These are phyloP conservation scores for Hydrozoanthus tunicans DNA, from an alignment of 64 coral and sea anemone species.

Conservation along the genomic window DNA sequence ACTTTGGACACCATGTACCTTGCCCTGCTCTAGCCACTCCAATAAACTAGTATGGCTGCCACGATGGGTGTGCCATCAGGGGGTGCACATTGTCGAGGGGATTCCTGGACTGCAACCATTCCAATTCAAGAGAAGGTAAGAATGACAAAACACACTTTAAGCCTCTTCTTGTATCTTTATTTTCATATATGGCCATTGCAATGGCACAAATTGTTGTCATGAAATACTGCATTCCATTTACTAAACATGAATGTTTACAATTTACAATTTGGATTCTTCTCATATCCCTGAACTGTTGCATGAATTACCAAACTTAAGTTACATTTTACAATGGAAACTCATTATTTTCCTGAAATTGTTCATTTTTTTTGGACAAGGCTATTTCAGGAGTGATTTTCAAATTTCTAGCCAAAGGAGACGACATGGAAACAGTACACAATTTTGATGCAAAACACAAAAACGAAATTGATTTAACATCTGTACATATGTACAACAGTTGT, in stretches of 20 bases:
- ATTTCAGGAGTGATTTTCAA: too few relatives aligned
- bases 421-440: constrained; percentile 1
- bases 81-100: not conserved
- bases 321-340: not conserved
- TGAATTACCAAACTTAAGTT: not conserved
- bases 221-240: constrained; percentile 31
- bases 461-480: not conserved
- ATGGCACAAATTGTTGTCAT: constrained; percentile 33
- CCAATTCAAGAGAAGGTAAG: constrained; percentile 58
- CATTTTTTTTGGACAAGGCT: not conserved
- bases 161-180: constrained; percentile 38
- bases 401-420: constrained; percentile 4
- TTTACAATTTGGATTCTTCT: constrained; percentile 1
- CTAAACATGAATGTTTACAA: constrained; percentile 12
- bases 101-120: constrained; percentile 27
- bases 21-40: constrained; percentile 58
- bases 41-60: constrained; percentile 7
- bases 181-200: constrained; percentile 35
- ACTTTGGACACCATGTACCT: constrained; percentile 94
- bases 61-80: not conserved
- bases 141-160: constrained; percentile 55
- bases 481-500: constrained; percentile 60
- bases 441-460: constrained; percentile 21
- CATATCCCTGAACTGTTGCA: not conserved
- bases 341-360: not conserved